phyloP scores from a whole-genome alignment of 2,797 vertebrate species.

The Siniperca scherzeri region DNA sequence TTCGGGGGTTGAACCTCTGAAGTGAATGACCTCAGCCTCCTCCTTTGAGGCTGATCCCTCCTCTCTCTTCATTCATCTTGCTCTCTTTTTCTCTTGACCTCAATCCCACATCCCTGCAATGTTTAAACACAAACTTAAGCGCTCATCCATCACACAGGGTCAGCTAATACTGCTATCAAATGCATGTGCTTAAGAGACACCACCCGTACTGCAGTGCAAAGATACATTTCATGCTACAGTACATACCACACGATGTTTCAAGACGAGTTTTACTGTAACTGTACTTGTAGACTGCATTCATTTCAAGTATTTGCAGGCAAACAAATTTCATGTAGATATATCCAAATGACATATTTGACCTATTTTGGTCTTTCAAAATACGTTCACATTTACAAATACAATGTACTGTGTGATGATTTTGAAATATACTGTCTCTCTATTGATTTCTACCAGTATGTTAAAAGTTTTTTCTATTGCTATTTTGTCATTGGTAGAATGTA shows the following conservation, averaged over 20 bases:
- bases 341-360: neutral
- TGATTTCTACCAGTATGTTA: neutral
- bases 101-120: conserved; percentile 57
- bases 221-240: conserved; percentile 11
- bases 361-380: neutral
- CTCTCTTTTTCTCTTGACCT: conserved; percentile 57
- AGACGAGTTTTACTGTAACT: neutral
- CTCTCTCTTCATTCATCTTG: conserved; percentile 58
- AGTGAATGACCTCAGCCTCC: conserved; percentile 55
- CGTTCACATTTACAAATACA: neutral
- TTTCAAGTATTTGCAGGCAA: neutral
- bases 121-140: conserved; percentile 65
- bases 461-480: neutral
- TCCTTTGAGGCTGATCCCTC: conserved; percentile 58
- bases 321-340: neutral
- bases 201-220: conserved; percentile 13
- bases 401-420: neutral
- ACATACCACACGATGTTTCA: neutral
- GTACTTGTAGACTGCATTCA: neutral
- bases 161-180: conserved; percentile 50
- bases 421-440: neutral
- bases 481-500: neutral
- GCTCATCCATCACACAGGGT: conserved; percentile 51
- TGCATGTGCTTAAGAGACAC: conserved; percentile 52
- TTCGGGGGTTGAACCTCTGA: conserved; percentile 55